Percentiles rank a stretch among this genome's conserved stretches.
Conservation (phyloP, 1,140 invertebrate genomes). For the Cotesia glomerata region DNA sequence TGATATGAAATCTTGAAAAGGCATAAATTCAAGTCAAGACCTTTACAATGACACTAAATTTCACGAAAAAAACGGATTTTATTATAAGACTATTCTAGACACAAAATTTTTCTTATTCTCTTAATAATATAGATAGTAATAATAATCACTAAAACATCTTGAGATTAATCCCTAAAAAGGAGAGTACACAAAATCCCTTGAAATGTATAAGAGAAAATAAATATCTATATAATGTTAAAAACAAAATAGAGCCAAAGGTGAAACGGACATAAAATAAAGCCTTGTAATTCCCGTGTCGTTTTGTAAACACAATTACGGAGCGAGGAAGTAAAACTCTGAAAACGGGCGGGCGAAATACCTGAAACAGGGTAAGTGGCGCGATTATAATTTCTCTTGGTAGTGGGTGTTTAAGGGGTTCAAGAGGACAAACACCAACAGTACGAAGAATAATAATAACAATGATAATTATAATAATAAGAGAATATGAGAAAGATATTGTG, state of each 20-base stretch:
- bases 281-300: slow-evolving; percentile 44
- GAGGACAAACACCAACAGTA: no score
- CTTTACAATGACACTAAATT: no score
- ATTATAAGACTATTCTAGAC: no score
- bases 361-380: slow-evolving; percentile 44
- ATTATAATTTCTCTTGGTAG: slow-evolving; percentile 46
- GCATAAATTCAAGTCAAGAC: no score
- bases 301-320: slow-evolving; percentile 46
- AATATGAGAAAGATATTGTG: not conserved
- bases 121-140: no score
- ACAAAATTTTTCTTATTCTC: no score
- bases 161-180: not conserved
- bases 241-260: not conserved
- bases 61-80: no score
- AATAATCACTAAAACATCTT: not conserved
- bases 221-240: not conserved
- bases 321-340: slow-evolving; percentile 14
- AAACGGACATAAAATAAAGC: slow-evolving; percentile 38
- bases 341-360: slow-evolving; percentile 28
- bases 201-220: not conserved
- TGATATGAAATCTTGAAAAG: no score
- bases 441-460: not conserved
- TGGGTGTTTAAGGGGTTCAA: slow-evolving; percentile 29
- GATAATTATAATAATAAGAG: not conserved
- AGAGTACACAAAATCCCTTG: not conserved